Evolutionary conservation across 2,113 vertebrate genomes (phyloP), one percentile per base, ranked within the genome.

Genomic region (Heterocephalus glaber): DNA sequence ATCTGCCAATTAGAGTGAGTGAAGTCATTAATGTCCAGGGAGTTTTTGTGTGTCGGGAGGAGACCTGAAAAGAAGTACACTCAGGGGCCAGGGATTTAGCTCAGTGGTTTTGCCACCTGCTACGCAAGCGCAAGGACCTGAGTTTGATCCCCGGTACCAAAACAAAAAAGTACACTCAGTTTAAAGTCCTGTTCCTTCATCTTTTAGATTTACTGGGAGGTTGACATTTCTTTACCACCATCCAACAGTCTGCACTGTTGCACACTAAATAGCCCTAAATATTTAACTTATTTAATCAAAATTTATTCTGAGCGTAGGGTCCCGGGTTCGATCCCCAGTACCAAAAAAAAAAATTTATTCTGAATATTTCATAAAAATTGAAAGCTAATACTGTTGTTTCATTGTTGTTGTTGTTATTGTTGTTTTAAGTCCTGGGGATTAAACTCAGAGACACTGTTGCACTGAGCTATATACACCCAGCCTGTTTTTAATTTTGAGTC

Each of bases 291-390:
- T 83, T 58, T 85, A 84, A 44, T 68, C 16, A 89, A 60, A 47
- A 44, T n/a, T 76, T 93, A 38, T 91, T 77, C 38, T 96, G 92
- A 70, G 26, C 38, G 22, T 63, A 86, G 77, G 19, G 63, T 82
- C 76, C 70, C 96, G 94, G 56, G 16, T 14, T 52, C 52, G n/a
- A n/a, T n/a, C n/a, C n/a, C n/a, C n/a, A n/a, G n/a, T n/a, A n/a
- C n/a, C n/a, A n/a, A n/a, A n/a, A 52, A 52, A n/a, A n/a, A 52
- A 52, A 52, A n/a, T n/a, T n/a, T n/a, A n/a, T n/a, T 81, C 44
- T 96, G 91, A 76, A 26, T 52, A 35, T 61, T 91, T 82, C 19
- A 70, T 82, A 83, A 83, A 96, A 96, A 65, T 47, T 38, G 56
- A 92, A 86, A 1, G 79, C 11, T 54, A 33, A 79, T 72, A 72